These are phyloP conservation scores for Rhynchotus rufescens DNA, from an alignment of 2,797 vertebrate species.

Conservation along the genomic window DNA sequence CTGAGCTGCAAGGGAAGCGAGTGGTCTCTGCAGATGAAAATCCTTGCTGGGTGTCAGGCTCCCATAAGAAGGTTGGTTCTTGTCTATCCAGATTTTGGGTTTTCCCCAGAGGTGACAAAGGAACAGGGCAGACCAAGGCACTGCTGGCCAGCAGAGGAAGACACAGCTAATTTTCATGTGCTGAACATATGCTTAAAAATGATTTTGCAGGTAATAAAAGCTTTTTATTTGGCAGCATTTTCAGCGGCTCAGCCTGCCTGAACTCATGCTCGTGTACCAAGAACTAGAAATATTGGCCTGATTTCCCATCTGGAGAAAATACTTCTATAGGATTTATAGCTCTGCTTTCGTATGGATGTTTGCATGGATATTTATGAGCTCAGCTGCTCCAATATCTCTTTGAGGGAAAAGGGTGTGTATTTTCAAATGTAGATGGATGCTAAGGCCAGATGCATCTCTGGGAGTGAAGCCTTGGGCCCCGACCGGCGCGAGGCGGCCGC, in stretches of 20 bases:
- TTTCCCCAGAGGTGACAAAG: background rate
- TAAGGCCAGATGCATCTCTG: background rate
- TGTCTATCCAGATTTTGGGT: background rate
- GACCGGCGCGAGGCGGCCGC: too few relatives aligned
- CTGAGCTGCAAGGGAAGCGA: background rate
- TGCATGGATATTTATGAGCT: background rate
- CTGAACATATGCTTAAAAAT: background rate
- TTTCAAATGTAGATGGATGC: fast-evolving
- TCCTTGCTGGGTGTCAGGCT: background rate
- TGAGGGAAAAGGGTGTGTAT: background rate
- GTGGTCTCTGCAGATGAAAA: background rate
- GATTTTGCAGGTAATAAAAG: background rate
- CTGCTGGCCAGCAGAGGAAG: background rate
- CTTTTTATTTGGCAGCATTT: background rate
- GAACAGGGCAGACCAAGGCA: background rate
- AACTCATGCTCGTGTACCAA: background rate
- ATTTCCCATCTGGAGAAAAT: background rate
- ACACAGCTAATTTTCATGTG: background rate
- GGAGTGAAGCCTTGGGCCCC: background rate
- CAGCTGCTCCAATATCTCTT: background rate
- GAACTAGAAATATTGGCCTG: background rate
- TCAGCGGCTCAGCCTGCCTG: background rate
- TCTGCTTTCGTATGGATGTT: background rate
- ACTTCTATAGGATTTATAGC: background rate
- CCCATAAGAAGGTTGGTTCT: background rate